Evolutionary conservation across 2,888 invertebrate genomes (phyloP).

Genomic region (Helobdella robusta): DNA sequence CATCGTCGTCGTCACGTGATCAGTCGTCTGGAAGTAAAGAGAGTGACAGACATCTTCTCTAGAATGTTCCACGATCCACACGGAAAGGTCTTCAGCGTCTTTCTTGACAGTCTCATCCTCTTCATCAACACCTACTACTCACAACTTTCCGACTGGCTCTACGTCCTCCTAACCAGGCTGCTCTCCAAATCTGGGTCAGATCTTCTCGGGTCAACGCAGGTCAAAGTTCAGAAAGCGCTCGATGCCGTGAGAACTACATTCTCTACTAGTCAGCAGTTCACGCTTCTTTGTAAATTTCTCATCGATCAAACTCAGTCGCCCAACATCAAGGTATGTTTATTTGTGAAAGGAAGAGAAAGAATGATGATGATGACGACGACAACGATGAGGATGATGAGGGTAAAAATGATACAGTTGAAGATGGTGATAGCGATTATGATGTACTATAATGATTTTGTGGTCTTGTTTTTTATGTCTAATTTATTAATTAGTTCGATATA

Average conservation of each 20-base stretch:
- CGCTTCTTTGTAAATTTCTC: conserved; percentile 62
- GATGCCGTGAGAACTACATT: conserved; percentile 52
- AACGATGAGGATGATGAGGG: not conserved
- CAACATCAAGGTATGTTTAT: conserved; percentile 54
- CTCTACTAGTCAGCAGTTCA: conserved; percentile 57
- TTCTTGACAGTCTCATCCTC: conserved; percentile 84
- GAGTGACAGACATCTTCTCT: conserved; percentile 82
- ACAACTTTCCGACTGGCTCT: conserved; percentile 85
- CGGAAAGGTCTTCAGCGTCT: conserved; percentile 81
- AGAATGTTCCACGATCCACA: conserved; percentile 96
- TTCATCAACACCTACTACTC: conserved; percentile 73
- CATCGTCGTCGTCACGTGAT: not conserved
- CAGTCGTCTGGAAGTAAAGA: conserved; percentile 60
- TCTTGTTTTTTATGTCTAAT: too few relatives aligned
- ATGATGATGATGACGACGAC: not conserved
- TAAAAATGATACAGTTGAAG: too few relatives aligned
- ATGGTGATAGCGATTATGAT: not conserved
- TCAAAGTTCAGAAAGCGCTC: conserved; percentile 60
- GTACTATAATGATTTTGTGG: too few relatives aligned
- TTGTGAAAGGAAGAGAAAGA: not conserved
- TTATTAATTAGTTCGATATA: too few relatives aligned
- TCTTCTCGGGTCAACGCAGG: conserved; percentile 77
- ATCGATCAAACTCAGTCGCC: conserved; percentile 87
- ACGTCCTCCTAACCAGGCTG: conserved; percentile 73
- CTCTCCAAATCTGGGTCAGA: conserved; percentile 85